A percentile compares a stretch with the other conserved stretches of the same genome.
Evolutionary conservation across 2,888 invertebrate genomes (phyloP).

Genomic region (Sinopyrophorus schimmeli): DNA sequence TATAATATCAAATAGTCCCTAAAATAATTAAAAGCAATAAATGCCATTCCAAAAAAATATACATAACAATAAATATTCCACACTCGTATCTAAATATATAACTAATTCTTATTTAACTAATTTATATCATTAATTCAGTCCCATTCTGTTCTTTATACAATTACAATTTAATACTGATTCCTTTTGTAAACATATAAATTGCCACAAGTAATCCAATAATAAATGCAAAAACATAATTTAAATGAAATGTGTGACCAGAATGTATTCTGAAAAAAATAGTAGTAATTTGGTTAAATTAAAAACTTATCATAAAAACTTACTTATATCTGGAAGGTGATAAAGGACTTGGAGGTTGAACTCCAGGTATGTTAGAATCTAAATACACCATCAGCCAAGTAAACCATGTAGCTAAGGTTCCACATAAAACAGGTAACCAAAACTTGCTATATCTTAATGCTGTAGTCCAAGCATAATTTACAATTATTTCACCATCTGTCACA

Average conservation of each 20-base stretch:
- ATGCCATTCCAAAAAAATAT: no score
- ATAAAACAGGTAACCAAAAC: conserved; percentile 51
- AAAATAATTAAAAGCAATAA: no score
- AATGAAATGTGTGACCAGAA: conserved; percentile 53
- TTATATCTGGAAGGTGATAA: conserved; percentile 59
- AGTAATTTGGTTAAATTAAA: neutral
- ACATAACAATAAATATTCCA: no score
- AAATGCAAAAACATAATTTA: conserved; percentile 58
- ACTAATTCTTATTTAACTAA: no score
- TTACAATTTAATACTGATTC: no score
- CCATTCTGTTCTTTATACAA: no score
- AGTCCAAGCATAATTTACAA: conserved; percentile 43
- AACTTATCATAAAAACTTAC: conserved; percentile 44
- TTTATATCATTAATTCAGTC: no score
- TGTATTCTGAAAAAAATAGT: conserved; percentile 44
- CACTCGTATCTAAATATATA: no score
- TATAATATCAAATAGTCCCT: no score
- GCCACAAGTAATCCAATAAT: conserved; percentile 56
- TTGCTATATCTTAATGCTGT: conserved; percentile 47
- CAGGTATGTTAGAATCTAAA: conserved; percentile 64
- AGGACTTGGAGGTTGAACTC: conserved; percentile 63
- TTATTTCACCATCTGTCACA: conserved; percentile 43
- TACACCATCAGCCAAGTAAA: conserved; percentile 64
- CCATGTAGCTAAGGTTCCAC: conserved; percentile 58
- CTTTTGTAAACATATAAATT: conserved; percentile 51